A percentile compares a stretch with the other conserved stretches of the same genome.
These are phyloP conservation scores for Simalia tracyae DNA, from an alignment of 2,797 vertebrate species.

Conservation along the genomic window DNA sequence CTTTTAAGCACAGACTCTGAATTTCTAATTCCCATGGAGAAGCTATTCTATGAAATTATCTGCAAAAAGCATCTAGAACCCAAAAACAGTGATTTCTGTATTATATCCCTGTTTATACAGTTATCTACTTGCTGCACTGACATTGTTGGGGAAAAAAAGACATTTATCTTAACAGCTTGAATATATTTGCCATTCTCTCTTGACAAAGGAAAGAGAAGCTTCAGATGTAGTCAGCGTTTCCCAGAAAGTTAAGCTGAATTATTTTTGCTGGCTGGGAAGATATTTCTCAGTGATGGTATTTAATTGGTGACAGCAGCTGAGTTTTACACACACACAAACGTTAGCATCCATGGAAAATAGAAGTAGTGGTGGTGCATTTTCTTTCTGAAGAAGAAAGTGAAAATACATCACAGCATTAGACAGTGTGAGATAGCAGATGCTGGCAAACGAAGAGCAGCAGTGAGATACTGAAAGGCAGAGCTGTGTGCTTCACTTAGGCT, in stretches of 20 bases:
- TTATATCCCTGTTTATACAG: background rate
- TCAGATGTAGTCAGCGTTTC: background rate
- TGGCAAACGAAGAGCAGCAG: too few relatives aligned
- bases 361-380: fast-evolving
- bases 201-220: conserved; percentile 11
- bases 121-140: conserved; percentile 8
- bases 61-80: background rate
- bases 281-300: background rate
- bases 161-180: background rate
- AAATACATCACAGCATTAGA: background rate
- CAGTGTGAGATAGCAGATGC: background rate
- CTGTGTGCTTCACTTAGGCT: background rate
- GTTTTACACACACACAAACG: background rate
- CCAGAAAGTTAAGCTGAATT: background rate
- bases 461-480: background rate
- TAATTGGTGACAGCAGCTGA: background rate
- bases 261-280: background rate
- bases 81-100: background rate
- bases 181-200: background rate
- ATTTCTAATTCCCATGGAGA: fast-evolving
- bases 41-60: fast-evolving
- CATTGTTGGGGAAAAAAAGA: background rate
- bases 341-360: background rate
- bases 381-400: background rate
- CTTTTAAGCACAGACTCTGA: background rate